These are phyloP conservation scores for Gobio occitaniae DNA, from an alignment of 2,797 vertebrate genomes.

Conservation along the genomic window DNA sequence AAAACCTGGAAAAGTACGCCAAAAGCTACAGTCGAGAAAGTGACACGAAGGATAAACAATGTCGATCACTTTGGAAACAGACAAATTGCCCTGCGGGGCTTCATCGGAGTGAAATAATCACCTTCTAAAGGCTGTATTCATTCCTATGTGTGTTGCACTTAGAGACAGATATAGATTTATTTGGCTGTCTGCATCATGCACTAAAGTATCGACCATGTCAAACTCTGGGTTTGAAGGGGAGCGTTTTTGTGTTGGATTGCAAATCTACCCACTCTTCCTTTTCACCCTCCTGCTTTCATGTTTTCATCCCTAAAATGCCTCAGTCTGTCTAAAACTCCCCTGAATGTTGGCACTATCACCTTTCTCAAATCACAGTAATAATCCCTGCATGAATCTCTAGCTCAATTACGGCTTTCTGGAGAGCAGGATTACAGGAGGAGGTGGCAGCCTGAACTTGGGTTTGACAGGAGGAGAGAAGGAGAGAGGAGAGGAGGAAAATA, in stretches of 20 bases:
- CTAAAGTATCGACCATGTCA: constrained; percentile 75
- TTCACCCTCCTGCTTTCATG: constrained; percentile 34
- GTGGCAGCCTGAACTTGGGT: constrained; percentile 74
- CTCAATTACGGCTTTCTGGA: constrained; percentile 82
- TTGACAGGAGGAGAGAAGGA: constrained; percentile 68
- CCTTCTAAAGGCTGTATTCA: constrained; percentile 75
- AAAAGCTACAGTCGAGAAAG: constrained; percentile 18
- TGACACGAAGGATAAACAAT: constrained; percentile 40
- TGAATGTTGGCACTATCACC: constrained; percentile 28
- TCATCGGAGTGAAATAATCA: constrained; percentile 76
- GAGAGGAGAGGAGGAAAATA: constrained; percentile 66
- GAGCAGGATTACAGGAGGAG: constrained; percentile 77
- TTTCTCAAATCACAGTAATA: constrained; percentile 77
- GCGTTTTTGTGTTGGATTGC: constrained; percentile 35
- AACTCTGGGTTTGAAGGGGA: constrained; percentile 64
- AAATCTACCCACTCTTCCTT: constrained; percentile 36
- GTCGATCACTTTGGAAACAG: constrained; percentile 11
- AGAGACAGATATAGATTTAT: constrained; percentile 26
- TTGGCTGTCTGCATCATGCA: constrained; percentile 39
- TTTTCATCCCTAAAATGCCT: constrained; percentile 57
- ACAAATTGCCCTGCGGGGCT: constrained; percentile 58
- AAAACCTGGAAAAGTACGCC: constrained; percentile 39
- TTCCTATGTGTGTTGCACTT: constrained; percentile 55
- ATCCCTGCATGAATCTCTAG: constrained; percentile 76
- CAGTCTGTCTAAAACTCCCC: constrained; percentile 65